Evolutionary conservation across 2,888 invertebrate genomes (phyloP), one percentile per base, ranked within the genome.

Genomic region (Salticus scenicus): DNA sequence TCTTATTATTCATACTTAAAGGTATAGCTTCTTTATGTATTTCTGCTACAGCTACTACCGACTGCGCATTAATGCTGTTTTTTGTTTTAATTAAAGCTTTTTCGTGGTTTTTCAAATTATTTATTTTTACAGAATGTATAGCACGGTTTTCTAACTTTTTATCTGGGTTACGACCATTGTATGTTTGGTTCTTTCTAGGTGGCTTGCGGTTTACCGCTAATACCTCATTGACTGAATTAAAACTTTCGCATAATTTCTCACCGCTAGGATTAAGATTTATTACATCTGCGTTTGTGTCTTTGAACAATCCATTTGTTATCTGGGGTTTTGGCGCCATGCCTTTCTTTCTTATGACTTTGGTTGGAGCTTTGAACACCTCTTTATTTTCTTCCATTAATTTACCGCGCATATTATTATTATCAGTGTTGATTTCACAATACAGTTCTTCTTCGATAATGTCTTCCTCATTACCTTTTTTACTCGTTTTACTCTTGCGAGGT

Each of bases 261-360:
- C 83, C 83, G 14, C 67, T 77, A 0, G 81, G 75, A 42, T 75
- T 72, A n/a, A 81, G 42, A 30, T 81, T 81, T n/a, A n/a, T n/a
- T 0, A 81, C 81, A n/a, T 81, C 81, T 4, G 17, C 28, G 17
- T 80, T 73, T 0, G 47, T 41, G 14, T 82, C 81, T 24, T 75
- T 82, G 8, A 76, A 20, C 20, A 57, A 27, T 0, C 27, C 41
- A n/a, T 57, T 75, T 0, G 80, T 10, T 2, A 69, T 67, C 27
- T 81, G 80, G 1, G 83, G 83, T 24, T 75, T 81, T 8, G 81
- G 81, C 4, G 83, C 83, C 66, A 67, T 66, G 10, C 83, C 77
- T 51, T 83, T 83, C 67, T 83, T 83, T n/a, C 76, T 41, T 27
- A 47, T 27, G 8, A 51, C 42, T 14, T 64, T 70, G 12, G 4